These are phyloP conservation scores for Hycleus phaleratus DNA, from an alignment of 1,140 invertebrate species.

Conservation along the genomic window DNA sequence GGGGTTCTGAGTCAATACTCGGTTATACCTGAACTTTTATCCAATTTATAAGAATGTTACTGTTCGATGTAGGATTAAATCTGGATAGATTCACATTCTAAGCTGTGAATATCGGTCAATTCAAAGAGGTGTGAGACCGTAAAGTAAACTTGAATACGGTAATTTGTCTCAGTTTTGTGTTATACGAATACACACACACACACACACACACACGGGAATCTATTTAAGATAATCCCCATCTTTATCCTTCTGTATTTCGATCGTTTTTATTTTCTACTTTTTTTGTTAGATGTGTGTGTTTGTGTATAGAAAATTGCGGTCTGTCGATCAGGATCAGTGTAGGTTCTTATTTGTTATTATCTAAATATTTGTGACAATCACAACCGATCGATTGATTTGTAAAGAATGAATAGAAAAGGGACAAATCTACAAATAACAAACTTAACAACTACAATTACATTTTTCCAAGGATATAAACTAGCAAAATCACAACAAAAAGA, in stretches of 20 bases:
- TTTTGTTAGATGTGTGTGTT: too few relatives aligned
- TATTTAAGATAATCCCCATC: slow-evolving; percentile 14
- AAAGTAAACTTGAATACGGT: slow-evolving; percentile 14
- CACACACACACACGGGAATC: slow-evolving; percentile 7
- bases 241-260: slow-evolving; percentile 2
- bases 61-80: neutral
- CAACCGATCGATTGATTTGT: too few relatives aligned
- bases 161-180: slow-evolving; percentile 14
- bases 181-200: too few relatives aligned
- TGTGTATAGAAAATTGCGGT: neutral
- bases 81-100: slow-evolving; percentile 1
- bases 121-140: slow-evolving; percentile 15
- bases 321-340: slow-evolving; percentile 10
- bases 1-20: neutral
- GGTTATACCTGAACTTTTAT: too few relatives aligned
- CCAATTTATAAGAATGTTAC: slow-evolving; percentile 3
- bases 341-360: slow-evolving; percentile 5
- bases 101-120: neutral
- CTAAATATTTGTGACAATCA: slow-evolving; percentile 11
- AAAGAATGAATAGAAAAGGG: too few relatives aligned
- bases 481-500: too few relatives aligned
- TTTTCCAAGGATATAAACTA: too few relatives aligned
- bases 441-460: too few relatives aligned
- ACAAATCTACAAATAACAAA: too few relatives aligned
- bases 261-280: too few relatives aligned